Conservation (phyloP, 2,888 invertebrate species). For the Ernsta delagoae region DNA sequence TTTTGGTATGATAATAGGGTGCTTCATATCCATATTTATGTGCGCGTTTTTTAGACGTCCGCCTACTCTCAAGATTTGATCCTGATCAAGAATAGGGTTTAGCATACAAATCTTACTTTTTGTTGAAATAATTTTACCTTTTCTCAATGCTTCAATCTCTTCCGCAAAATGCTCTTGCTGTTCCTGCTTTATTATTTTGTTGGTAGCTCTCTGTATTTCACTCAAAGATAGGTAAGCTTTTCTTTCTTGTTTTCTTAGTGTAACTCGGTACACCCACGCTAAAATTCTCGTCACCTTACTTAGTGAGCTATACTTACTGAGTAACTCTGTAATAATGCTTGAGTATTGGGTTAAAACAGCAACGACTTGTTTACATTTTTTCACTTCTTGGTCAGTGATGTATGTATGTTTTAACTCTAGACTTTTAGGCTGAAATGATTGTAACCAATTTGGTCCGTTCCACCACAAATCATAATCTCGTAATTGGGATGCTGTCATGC, state of each 20-base stretch:
- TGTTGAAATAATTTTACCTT: no score
- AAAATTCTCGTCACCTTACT: constrained; percentile 23
- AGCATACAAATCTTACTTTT: no score
- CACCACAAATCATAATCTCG: constrained; percentile 7
- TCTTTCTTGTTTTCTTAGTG: constrained; percentile 18
- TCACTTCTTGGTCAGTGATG: background rate
- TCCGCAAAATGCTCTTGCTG: constrained; percentile 1
- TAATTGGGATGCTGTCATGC: constrained; percentile 15
- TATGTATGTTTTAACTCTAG: background rate
- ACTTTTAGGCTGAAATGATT: background rate
- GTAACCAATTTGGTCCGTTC: background rate
- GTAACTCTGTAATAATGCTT: background rate
- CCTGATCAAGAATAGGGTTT: no score
- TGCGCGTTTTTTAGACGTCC: background rate
- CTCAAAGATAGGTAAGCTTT: background rate
- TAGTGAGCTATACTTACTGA: constrained; percentile 17
- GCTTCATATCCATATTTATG: background rate
- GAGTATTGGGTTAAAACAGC: background rate
- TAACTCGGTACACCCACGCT: constrained; percentile 25
- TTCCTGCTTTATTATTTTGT: constrained; percentile 1
- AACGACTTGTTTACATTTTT: background rate
- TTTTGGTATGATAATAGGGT: background rate
- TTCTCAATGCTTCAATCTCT: background rate
- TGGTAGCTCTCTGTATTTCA: background rate
- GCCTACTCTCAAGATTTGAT: background rate